Base-by-base conservation (phyloP, 1,140 invertebrate genomes). In the Tetramorium parvispinum region DNA sequence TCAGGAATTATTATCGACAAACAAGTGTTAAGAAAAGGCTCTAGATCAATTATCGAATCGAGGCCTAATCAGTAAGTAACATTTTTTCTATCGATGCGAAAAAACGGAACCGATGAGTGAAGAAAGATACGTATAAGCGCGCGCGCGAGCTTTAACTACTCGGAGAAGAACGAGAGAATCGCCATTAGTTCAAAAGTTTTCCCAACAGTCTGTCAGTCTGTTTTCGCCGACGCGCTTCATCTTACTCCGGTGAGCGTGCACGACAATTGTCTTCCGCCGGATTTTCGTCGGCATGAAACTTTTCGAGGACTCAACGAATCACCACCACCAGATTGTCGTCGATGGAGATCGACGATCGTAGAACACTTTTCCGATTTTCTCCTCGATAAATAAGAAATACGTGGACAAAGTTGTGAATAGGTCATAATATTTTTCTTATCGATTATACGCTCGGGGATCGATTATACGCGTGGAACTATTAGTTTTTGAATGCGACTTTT, bases 181-280 rank as follows among this genome's bases (percentile, higher is more conserved):
- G 70, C 81, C 81, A 75, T 83, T 83, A 83, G 81, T 83, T 75
- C 3, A 51, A 59, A 85, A 85, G 81, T 85, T 85, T 85, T 37
- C 43, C 43, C 81, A 63, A 85, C 70, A 61, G 57, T 73, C 81
- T 76, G 81, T 85, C 81, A 85, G 40, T 61, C 81, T 76, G 81
- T 85, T 85, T 85, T 85, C 81, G 66, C 40, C 70, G 40, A 55
- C 18, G 81, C 70, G 53, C 57, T 51, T 51, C 81, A 43, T 85
- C 70, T 85, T 85, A 75, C 24, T 59, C 81, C 81, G 70, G 68
- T 76, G 59, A 76, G 43, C 70, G 70, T 27, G 68, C 68, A 21
- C 81, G 81, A 83, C 81, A 53, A 83, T 83, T 75, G 70, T 83
- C 81, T 83, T 75, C 68, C 70, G 81, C 53, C 43, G 65, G 81